A percentile compares a stretch with the other conserved stretches of the same genome.
Evolutionary conservation across 1,140 invertebrate genomes (phyloP).

Genomic region (Cyclina sinensis): DNA sequence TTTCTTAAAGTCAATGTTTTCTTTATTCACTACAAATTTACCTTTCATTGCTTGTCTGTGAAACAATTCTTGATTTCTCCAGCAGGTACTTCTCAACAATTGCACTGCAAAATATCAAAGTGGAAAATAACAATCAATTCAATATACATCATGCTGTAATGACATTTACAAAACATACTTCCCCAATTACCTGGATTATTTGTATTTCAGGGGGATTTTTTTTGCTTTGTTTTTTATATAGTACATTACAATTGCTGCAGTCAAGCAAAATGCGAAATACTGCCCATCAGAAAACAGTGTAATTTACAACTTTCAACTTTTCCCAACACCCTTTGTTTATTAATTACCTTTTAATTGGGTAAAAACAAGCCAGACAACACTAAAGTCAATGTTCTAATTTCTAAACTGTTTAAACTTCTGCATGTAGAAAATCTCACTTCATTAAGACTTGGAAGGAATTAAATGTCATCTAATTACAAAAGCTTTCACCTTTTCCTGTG

Average conservation of each 20-base stretch:
- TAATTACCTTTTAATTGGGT: not conserved
- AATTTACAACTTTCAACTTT: not conserved
- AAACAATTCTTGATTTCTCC: constrained; percentile 95
- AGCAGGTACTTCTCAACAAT: constrained; percentile 97
- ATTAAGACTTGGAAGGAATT: not conserved
- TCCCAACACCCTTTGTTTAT: not conserved
- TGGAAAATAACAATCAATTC: too few species aligned
- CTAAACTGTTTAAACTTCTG: not conserved
- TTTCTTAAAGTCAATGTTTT: too few species aligned
- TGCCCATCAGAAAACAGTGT: not conserved
- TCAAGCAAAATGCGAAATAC: not conserved
- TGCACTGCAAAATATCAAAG: constrained; percentile 89
- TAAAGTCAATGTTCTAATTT: not conserved
- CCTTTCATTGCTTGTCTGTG: constrained; percentile 96
- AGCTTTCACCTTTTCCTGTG: not conserved
- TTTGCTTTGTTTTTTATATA: not conserved
- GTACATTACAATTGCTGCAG: not conserved
- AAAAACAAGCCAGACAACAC: not conserved
- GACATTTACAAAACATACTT: not conserved
- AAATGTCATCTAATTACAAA: not conserved
- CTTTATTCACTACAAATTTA: too few species aligned
- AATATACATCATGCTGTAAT: not conserved
- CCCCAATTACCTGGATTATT: not conserved
- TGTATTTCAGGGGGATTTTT: too few species aligned
- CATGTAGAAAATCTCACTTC: not conserved